These are phyloP conservation scores for Flabesymbios commensalis DNA, from an alignment of 2,888 invertebrate genomes.

Conservation along the genomic window DNA sequence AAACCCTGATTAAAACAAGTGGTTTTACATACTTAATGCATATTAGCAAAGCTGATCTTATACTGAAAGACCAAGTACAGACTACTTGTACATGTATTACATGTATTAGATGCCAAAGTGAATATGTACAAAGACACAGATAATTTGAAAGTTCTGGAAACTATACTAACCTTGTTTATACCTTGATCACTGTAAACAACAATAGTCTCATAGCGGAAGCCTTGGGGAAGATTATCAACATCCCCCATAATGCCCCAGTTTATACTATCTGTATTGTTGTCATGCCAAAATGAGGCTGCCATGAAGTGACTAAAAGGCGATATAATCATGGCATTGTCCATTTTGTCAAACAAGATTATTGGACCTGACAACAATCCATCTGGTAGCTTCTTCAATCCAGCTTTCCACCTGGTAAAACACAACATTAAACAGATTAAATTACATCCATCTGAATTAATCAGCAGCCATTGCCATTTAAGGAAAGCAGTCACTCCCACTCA, in stretches of 20 bases:
- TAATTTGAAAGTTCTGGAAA: too few species aligned
- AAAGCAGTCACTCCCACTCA: too few species aligned
- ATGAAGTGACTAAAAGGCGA: constrained; percentile 34
- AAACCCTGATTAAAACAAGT: too few species aligned
- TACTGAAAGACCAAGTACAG: too few species aligned
- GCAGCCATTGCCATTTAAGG: too few species aligned
- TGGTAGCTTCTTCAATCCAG: background rate
- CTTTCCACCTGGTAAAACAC: background rate
- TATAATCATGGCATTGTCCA: constrained; percentile 11
- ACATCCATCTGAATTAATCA: too few species aligned
- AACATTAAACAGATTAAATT: background rate
- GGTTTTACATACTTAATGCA: too few species aligned
- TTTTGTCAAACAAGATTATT: constrained; percentile 20
- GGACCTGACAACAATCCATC: constrained; percentile 20
- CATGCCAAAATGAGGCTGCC: constrained; percentile 37
- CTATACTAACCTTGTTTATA: constrained; percentile 18
- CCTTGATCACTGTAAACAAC: constrained; percentile 15
- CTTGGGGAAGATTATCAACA: constrained; percentile 33
- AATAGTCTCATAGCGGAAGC: constrained; percentile 10
- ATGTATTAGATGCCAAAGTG: too few species aligned
- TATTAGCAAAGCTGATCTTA: too few species aligned
- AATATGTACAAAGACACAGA: too few species aligned
- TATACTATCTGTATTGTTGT: constrained; percentile 10
- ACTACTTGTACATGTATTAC: too few species aligned
- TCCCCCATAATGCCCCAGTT: constrained; percentile 45